Evolutionary conservation across 1,140 invertebrate species (phyloP).

Genomic region (Propsilocerus akamusi): DNA sequence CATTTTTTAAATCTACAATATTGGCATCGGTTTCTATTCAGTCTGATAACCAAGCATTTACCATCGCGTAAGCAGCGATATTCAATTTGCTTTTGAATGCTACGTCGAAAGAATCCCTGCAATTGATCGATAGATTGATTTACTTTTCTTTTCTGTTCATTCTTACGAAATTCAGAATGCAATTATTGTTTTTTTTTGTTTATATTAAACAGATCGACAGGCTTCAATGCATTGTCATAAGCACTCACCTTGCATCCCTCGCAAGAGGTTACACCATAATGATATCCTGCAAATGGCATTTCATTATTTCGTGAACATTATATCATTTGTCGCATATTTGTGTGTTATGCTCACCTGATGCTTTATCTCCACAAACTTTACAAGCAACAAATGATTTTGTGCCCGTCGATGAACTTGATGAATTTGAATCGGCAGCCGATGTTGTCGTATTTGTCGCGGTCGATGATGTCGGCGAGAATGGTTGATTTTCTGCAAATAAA

Average conservation of each 20-base stretch:
- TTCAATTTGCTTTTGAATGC: constrained; percentile 97
- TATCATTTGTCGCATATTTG: no score
- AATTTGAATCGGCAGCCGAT: constrained; percentile 54
- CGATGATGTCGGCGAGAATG: constrained; percentile 58
- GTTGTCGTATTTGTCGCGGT: constrained; percentile 40
- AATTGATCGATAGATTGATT: no score
- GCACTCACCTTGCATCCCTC: constrained; percentile 95
- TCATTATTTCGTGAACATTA: no score
- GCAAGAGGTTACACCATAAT: constrained; percentile 98
- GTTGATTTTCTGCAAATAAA: constrained; percentile 45
- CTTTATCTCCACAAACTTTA: constrained; percentile 98
- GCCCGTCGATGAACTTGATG: constrained; percentile 33
- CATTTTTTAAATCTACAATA: constrained; percentile 98
- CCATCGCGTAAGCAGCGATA: constrained; percentile 91
- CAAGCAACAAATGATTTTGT: constrained; percentile 79
- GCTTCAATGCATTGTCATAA: neutral
- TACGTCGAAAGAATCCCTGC: constrained; percentile 67
- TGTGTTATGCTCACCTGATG: constrained; percentile 67
- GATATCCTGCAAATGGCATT: constrained; percentile 47
- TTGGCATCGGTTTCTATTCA: constrained; percentile 94
- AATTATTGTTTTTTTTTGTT: neutral
- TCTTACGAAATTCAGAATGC: no score
- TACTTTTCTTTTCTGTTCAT: no score
- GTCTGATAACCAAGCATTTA: constrained; percentile 87
- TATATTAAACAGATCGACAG: constrained; percentile 19